Conservation (phyloP, 2,888 invertebrate genomes). For the Stenodera caucasica region DNA sequence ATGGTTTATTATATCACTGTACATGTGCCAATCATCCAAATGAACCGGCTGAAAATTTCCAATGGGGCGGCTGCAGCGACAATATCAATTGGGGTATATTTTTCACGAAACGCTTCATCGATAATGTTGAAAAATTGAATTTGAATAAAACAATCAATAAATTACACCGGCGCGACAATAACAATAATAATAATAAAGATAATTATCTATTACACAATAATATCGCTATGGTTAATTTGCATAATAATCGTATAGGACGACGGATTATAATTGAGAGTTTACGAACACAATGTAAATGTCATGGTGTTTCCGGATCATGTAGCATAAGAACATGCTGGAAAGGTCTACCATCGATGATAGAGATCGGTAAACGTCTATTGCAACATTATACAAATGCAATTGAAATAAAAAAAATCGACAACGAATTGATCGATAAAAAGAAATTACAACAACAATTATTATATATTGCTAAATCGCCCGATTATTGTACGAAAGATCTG, state of each 20-base stretch:
- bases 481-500: constrained; percentile 77
- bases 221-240: constrained; percentile 73
- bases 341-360: constrained; percentile 64
- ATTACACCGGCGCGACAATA: constrained; percentile 51
- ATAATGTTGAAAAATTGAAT: constrained; percentile 63
- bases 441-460: constrained; percentile 62
- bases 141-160: constrained; percentile 51
- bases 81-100: constrained; percentile 74
- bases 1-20: constrained; percentile 74
- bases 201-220: constrained; percentile 54
- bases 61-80: constrained; percentile 88
- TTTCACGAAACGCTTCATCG: constrained; percentile 73
- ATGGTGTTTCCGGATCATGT: constrained; percentile 83
- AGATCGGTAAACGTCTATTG: constrained; percentile 61
- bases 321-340: constrained; percentile 82
- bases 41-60: constrained; percentile 69
- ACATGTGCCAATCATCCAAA: constrained; percentile 76
- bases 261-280: constrained; percentile 67
- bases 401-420: constrained; percentile 50
- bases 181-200: constrained; percentile 38
- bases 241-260: constrained; percentile 77
- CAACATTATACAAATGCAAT: constrained; percentile 62
- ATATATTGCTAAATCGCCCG: constrained; percentile 78
- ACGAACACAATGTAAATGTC: constrained; percentile 75
- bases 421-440: constrained; percentile 24